phyloP scores from a whole-genome alignment of 1,140 invertebrate genomes.

The Papilio glaucus region DNA sequence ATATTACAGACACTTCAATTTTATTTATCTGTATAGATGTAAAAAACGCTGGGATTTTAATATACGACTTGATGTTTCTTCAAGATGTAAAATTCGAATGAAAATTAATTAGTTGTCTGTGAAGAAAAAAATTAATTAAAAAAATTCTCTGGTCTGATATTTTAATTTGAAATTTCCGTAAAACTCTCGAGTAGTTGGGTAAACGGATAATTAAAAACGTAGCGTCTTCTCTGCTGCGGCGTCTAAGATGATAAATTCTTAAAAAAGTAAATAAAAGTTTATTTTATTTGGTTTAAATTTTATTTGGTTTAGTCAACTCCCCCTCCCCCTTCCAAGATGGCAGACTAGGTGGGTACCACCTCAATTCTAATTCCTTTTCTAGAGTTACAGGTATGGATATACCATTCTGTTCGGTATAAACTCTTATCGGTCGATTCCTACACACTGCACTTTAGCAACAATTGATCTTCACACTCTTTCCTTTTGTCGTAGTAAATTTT shows the following conservation, averaged over 20 bases:
- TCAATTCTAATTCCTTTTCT: no score
- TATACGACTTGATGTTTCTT: background rate
- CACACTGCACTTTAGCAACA: no score
- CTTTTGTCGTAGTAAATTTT: no score
- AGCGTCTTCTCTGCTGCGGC: background rate
- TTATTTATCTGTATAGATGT: no score
- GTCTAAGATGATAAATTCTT: background rate
- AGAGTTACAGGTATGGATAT: no score
- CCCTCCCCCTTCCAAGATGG: background rate
- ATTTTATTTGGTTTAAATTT: no score
- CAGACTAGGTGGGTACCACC: no score
- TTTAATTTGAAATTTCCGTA: slow-evolving; percentile 20
- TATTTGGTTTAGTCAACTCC: background rate
- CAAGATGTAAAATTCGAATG: background rate
- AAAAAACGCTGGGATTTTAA: no score
- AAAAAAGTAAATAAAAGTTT: slow-evolving; percentile 11
- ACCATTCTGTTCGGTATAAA: no score
- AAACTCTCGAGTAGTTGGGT: slow-evolving; percentile 9
- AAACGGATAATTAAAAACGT: slow-evolving; percentile 19
- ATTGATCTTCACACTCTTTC: no score
- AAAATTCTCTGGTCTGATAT: background rate
- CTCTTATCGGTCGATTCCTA: no score
- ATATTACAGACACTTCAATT: no score
- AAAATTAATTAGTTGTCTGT: background rate
- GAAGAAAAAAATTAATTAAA: slow-evolving; percentile 10